phyloP scores from a whole-genome alignment of 2,797 vertebrate genomes.

The Coranthus polyacanthus region DNA sequence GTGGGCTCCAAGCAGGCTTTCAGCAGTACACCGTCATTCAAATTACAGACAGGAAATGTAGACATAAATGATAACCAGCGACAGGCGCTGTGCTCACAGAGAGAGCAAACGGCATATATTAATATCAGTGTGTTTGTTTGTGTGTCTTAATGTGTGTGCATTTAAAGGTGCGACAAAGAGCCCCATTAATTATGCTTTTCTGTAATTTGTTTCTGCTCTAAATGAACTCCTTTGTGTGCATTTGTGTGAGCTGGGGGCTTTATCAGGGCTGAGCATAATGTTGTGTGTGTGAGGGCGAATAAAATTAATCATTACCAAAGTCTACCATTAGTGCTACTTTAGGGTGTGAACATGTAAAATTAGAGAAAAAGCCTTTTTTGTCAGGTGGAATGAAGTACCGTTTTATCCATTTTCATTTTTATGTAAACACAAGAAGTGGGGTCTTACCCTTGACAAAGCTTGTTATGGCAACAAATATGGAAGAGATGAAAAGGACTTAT shows the following conservation, averaged over 20 bases:
- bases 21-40: slow-evolving; percentile 46
- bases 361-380: too few relatives aligned
- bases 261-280: slow-evolving; percentile 43
- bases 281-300: slow-evolving; percentile 38
- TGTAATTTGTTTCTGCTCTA: slow-evolving; percentile 46
- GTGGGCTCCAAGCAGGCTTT: slow-evolving; percentile 67
- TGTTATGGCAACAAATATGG: slow-evolving; percentile 1
- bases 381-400: slow-evolving; percentile 38
- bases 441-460: slow-evolving; percentile 36
- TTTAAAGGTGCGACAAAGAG: slow-evolving; percentile 48
- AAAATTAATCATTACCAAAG: slow-evolving; percentile 58
- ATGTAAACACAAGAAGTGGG: slow-evolving; percentile 36
- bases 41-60: slow-evolving; percentile 66
- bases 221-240: slow-evolving; percentile 37
- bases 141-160: slow-evolving; percentile 2
- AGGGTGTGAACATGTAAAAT: slow-evolving; percentile 44
- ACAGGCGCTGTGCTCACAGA: slow-evolving; percentile 29
- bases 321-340: slow-evolving; percentile 40
- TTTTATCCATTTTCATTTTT: slow-evolving; percentile 17
- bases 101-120: slow-evolving; percentile 39
- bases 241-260: slow-evolving; percentile 16
- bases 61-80: slow-evolving; percentile 70
- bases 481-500: slow-evolving; percentile 24
- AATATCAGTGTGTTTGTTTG: slow-evolving; percentile 26
- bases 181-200: slow-evolving; percentile 57